Evolutionary conservation across 2,113 vertebrate genomes (phyloP), one percentile per base, ranked within the genome.

Genomic region (Struthio camelus): DNA sequence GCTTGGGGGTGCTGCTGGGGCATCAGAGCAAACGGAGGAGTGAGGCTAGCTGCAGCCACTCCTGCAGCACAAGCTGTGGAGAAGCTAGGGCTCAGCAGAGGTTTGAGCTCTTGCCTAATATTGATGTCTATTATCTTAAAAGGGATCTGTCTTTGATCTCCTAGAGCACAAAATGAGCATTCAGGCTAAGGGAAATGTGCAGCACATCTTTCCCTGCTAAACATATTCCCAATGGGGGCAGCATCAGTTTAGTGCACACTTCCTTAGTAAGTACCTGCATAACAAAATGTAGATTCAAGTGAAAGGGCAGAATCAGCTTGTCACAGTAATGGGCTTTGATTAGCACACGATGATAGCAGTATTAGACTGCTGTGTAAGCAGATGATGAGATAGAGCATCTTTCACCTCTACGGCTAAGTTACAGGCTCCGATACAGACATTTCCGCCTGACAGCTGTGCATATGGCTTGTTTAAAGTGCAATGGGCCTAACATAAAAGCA

Each of bases 281-380:
- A 46, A 73, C 64, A 79, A 77, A 66, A 30, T 1, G 5, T 46
- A 70, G 80, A 72, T 88, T 18, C 0, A 0, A 53, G 50, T 1
- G 0, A 22, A 75, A 28, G 79, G 79, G 58, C 92, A 77, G 46
- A 54, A 10, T 15, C 0, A 0, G 53, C 64, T 66, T 17, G 2
- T 40, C 0, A 0, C 80, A 38, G 67, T 32, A 42, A 9, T 27
- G 34, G 79, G 46, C 83, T 91, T 62, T 46, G 90, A 24, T 36
- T 4, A 40, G 40, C 69, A n/a, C 42, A 38, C 0, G 0, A 54
- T 59, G 81, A 62, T 20, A 58, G 62, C 1, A 0, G 81, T 42
- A 18, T 27, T 0, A 0, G 77, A 61, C 78, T 94, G 94, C 90
- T 85, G 87, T 0, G 0, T 36, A 7, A 85, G 58, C 79, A 69